Conservation (phyloP, 1,140 invertebrate species). For the Platyura marginata region DNA sequence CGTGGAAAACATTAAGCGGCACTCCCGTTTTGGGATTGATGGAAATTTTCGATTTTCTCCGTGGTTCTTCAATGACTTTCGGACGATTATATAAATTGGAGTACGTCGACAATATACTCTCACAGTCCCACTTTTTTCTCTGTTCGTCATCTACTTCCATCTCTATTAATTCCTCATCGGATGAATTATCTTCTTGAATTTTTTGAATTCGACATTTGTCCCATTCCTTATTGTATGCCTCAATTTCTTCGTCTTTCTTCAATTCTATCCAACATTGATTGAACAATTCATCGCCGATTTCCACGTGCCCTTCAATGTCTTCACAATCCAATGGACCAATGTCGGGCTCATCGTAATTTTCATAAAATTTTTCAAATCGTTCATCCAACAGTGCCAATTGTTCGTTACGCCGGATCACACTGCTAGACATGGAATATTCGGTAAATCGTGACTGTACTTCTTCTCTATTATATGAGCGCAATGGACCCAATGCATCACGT, state of each 20-base stretch:
- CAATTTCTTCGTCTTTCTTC: slow-evolving; percentile 31
- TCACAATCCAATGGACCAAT: slow-evolving; percentile 76
- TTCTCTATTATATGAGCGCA: slow-evolving; percentile 40
- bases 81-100: slow-evolving; percentile 85
- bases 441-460: slow-evolving; percentile 82
- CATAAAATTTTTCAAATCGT: slow-evolving; percentile 79
- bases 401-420: slow-evolving; percentile 72
- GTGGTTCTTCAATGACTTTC: slow-evolving; percentile 63
- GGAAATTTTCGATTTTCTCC: slow-evolving; percentile 44
- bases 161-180: slow-evolving; percentile 36
- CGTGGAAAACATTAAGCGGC: slow-evolving; percentile 41
- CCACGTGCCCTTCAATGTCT: slow-evolving; percentile 69
- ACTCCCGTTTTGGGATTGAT: slow-evolving; percentile 53
- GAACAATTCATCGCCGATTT: slow-evolving; percentile 43
- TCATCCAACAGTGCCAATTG: slow-evolving; percentile 71
- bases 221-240: slow-evolving; percentile 40
- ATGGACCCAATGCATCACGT: slow-evolving; percentile 30
- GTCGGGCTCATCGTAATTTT: slow-evolving; percentile 74
- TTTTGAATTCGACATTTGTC: slow-evolving; percentile 42
- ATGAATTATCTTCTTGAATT: slow-evolving; percentile 31
- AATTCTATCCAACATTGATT: slow-evolving; percentile 43
- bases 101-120: slow-evolving; percentile 78
- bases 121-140: slow-evolving; percentile 78
- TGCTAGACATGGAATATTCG: slow-evolving; percentile 86
- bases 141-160: slow-evolving; percentile 35